Conservation (phyloP, 1,140 invertebrate species). For the Telenomus remus region DNA sequence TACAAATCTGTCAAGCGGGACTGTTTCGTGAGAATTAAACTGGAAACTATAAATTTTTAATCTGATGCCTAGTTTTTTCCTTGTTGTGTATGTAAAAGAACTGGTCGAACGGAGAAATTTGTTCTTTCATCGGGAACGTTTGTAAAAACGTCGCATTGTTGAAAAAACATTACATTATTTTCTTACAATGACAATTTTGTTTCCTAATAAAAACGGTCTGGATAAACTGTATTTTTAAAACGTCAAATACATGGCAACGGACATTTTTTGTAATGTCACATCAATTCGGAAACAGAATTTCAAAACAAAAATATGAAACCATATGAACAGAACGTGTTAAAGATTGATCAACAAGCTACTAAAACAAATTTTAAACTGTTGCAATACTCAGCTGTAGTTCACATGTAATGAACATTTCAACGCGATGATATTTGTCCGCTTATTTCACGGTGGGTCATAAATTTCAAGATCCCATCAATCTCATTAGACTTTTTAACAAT, state of each 20-base stretch:
- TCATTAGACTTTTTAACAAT: conserved; percentile 50
- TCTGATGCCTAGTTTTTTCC: conserved; percentile 26
- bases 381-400: no score
- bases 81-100: conserved; percentile 23
- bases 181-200: no score
- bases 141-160: background rate
- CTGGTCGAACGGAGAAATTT: conserved; percentile 18
- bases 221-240: no score
- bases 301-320: no score
- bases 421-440: conserved; percentile 27
- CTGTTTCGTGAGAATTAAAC: conserved; percentile 37
- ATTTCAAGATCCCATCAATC: conserved; percentile 40
- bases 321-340: no score
- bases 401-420: conserved; percentile 22
- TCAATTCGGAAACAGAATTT: no score
- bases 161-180: conserved; percentile 1
- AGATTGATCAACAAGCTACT: no score
- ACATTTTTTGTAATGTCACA: no score
- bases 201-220: no score
- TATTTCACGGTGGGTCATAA: conserved; percentile 39
- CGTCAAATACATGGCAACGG: no score
- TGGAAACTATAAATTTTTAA: conserved; percentile 43
- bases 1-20: conserved; percentile 34
- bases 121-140: background rate
- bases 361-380: no score